phyloP scores from a whole-genome alignment of 2,888 invertebrate species.

The Hydrotaea cyrtoneurina region DNA sequence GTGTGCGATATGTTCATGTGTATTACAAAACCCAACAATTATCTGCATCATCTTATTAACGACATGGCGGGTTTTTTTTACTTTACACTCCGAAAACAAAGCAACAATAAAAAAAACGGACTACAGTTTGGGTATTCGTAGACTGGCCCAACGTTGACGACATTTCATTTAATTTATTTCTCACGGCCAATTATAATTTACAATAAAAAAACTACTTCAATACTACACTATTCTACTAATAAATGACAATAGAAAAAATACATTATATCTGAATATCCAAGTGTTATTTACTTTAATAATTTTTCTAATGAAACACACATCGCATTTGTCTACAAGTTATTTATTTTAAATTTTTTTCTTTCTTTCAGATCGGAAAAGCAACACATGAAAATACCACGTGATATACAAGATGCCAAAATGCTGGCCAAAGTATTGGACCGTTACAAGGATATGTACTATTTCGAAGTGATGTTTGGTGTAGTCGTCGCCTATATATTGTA shows the following conservation, averaged over 20 bases:
- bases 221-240: no score
- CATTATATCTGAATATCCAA: no score
- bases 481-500: conserved; percentile 98
- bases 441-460: conserved; percentile 96
- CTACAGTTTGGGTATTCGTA: no score
- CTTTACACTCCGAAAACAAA: not conserved
- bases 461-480: conserved; percentile 94
- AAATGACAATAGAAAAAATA: no score
- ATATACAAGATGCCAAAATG: conserved; percentile 97
- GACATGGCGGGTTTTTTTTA: not conserved
- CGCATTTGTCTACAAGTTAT: conserved; percentile 12
- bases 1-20: no score
- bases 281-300: conserved; percentile 28
- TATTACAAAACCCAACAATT: conserved; percentile 32
- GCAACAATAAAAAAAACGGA: no score
- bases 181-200: no score
- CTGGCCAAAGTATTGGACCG: conserved; percentile 93
- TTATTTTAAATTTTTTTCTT: conserved; percentile 44
- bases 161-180: no score
- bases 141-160: no score
- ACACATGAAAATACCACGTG: conserved; percentile 93
- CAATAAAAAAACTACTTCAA: no score
- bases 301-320: not conserved
- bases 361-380: conserved; percentile 88
- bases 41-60: conserved; percentile 18